Evolutionary conservation across 2,113 vertebrate species (phyloP), one percentile per base, ranked within the genome.

Genomic region (Actenoides lindsayi): DNA sequence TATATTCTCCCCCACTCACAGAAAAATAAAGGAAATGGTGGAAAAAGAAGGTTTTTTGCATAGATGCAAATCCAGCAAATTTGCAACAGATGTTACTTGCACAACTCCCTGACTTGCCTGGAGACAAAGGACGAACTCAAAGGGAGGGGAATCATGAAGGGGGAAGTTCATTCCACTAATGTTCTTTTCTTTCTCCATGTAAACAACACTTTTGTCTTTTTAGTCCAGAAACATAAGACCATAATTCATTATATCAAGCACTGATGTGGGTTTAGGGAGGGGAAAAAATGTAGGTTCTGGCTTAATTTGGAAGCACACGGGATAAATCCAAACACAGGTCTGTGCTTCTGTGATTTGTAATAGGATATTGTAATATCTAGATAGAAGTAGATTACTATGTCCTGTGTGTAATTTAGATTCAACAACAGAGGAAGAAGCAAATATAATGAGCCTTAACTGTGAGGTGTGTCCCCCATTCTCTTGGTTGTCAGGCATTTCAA

Each of bases 401-500:
- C 41, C 92, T 80, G n/a, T 50, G n/a, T 62, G 17, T 65, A 88
- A 83, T 54, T 62, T 53, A 84, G 57, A 93, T 46, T 35, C 83
- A 62, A 94, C 92, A 92, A 46, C 73, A 97, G 57, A 85, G 13
- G 6, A 50, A 85, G 39, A 33, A 21, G 76, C 42, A 41, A 48
- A 37, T n/a, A 77, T 16, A 93, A 92, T 2, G 24, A 94, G 44
- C 27, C 62, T 92, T 87, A 70, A 74, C 95, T 95, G 68, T 71
- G 83, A 97, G 93, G 76, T 92, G 37, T 60, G 35, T 83, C 56
- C 79, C 68, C 56, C 53, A 69, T 95, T 95, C 67, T 90, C 92
- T 89, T 69, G 39, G 86, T 93, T 82, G 48, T 91, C 86, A 83
- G 67, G 56, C 62, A 87, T 96, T 96, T 95, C 92, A 90, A 6